Conservation (phyloP, 2,113 vertebrate genomes). For the Phrynosoma platyrhinos region DNA sequence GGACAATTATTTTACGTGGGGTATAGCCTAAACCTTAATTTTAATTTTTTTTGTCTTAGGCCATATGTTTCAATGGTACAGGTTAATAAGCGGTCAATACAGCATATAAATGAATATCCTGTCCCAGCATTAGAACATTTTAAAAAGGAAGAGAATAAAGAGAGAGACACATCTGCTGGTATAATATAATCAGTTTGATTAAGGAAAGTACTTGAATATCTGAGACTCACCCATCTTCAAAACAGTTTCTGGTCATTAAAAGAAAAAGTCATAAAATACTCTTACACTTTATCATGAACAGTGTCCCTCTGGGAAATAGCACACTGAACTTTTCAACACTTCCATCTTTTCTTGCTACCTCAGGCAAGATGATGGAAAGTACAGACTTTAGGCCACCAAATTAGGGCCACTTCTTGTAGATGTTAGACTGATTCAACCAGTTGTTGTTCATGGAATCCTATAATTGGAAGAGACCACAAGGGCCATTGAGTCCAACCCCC, state of each 20-base stretch:
- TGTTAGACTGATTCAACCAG: no score
- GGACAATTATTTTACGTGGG: not conserved
- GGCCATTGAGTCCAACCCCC: no score
- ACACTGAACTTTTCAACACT: not conserved
- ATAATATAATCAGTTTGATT: constrained; percentile 43
- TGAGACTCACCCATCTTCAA: not conserved
- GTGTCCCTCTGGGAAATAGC: not conserved
- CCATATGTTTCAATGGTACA: constrained; percentile 15
- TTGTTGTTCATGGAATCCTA: no score
- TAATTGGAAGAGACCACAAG: no score
- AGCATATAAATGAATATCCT: constrained; percentile 31
- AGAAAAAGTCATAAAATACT: not conserved
- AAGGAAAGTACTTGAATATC: constrained; percentile 8
- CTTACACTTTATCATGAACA: not conserved
- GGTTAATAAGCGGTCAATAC: constrained; percentile 32
- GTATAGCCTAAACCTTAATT: not conserved
- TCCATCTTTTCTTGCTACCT: not conserved
- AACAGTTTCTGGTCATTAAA: constrained; percentile 2
- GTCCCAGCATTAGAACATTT: constrained; percentile 29
- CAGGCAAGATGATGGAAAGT: not conserved
- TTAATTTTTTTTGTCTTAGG: constrained; percentile 8
- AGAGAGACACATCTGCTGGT: not conserved
- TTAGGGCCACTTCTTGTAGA: no score
- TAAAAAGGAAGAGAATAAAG: not conserved
- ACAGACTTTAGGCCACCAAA: no score